These are phyloP conservation scores for Drosophila miranda DNA, from an alignment of 1,140 invertebrate species.

Conservation along the genomic window DNA sequence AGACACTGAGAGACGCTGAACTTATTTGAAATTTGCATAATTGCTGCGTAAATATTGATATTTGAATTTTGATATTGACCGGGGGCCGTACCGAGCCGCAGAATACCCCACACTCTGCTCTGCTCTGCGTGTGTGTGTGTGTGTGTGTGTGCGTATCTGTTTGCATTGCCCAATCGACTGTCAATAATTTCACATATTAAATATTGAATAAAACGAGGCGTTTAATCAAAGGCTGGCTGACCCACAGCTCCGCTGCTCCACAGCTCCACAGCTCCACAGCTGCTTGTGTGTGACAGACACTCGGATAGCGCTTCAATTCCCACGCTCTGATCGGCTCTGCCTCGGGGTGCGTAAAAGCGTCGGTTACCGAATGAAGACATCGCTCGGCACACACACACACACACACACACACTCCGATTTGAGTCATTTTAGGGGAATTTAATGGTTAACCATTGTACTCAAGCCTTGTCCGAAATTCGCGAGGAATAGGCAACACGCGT, in stretches of 20 bases:
- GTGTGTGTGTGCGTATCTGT: conserved; percentile 51
- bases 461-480: not conserved
- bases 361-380: conserved; percentile 57
- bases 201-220: conserved; percentile 78
- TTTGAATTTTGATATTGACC: conserved; percentile 79
- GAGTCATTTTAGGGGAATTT: conserved; percentile 6
- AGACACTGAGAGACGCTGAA: conserved; percentile 33
- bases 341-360: conserved; percentile 38
- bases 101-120: too few species aligned
- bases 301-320: conserved; percentile 62
- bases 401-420: not conserved
- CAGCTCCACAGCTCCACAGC: conserved; percentile 19
- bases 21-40: conserved; percentile 73
- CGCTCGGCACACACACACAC: conserved; percentile 12
- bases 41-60: conserved; percentile 80
- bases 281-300: conserved; percentile 25
- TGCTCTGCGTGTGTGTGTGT: conserved; percentile 37
- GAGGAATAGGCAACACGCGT: not conserved
- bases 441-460: not conserved
- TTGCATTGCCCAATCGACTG: conserved; percentile 78
- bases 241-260: conserved; percentile 2
- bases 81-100: conserved; percentile 16
- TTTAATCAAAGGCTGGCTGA: conserved; percentile 72
- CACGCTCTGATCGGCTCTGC: conserved; percentile 51
- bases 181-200: conserved; percentile 80